phyloP scores from a whole-genome alignment of 2,797 vertebrate species.

The Sebastes cheni region DNA sequence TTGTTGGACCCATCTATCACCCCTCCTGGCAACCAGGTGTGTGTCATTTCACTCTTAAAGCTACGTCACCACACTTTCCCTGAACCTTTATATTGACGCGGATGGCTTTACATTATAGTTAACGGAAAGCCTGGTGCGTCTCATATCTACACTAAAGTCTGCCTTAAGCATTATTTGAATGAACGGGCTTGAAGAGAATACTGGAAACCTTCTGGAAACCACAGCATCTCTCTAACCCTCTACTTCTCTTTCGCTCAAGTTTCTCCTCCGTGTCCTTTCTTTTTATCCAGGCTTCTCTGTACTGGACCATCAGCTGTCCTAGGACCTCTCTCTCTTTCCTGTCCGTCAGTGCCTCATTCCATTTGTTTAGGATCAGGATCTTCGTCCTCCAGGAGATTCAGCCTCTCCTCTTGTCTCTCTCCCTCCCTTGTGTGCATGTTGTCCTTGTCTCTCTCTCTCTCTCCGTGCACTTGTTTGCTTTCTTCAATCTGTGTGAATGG shows the following conservation, averaged over 20 bases:
- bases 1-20: too few relatives aligned
- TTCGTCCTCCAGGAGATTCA: neutral
- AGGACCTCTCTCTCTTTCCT: neutral
- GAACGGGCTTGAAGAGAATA: neutral
- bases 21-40: too few relatives aligned
- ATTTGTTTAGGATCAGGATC: neutral
- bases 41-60: too few relatives aligned
- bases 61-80: too few relatives aligned
- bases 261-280: neutral
- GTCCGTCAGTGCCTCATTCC: neutral
- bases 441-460: neutral
- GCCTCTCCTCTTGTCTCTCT: neutral
- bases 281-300: neutral
- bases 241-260: neutral
- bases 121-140: too few relatives aligned
- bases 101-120: too few relatives aligned
- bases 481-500: neutral
- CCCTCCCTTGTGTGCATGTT: neutral
- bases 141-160: fast-evolving
- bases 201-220: neutral
- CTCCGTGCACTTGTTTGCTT: neutral
- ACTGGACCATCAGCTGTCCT: neutral
- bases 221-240: neutral
- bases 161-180: too few relatives aligned
- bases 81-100: too few relatives aligned